phyloP scores from a whole-genome alignment of 2,888 invertebrate genomes.

The Leuctra nigra region DNA sequence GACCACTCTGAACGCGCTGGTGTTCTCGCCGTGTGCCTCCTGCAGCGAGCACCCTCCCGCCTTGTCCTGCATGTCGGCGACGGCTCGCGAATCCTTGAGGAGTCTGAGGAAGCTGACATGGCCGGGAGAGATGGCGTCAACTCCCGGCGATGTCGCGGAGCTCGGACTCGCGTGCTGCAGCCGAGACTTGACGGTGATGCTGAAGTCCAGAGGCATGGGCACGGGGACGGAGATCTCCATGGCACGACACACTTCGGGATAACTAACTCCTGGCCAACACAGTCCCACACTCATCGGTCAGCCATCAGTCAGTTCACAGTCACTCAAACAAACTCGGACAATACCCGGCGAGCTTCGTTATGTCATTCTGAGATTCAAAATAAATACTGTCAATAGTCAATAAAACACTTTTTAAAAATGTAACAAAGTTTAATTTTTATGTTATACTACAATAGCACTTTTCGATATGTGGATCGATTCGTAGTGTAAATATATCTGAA shows the following conservation, averaged over 20 bases:
- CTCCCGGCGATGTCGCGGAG: conserved; percentile 15
- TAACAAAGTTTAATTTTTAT: too few relatives aligned
- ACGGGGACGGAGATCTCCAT: conserved; percentile 28
- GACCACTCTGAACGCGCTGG: conserved; percentile 59
- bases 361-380: too few relatives aligned
- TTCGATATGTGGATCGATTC: too few relatives aligned
- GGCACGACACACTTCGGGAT: not conserved
- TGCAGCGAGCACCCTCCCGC: not conserved
- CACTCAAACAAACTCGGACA: too few relatives aligned
- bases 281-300: too few relatives aligned
- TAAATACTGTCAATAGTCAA: too few relatives aligned
- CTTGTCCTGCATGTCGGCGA: not conserved
- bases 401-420: too few relatives aligned
- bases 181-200: conserved; percentile 41
- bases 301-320: too few relatives aligned
- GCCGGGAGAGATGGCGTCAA: conserved; percentile 22
- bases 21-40: not conserved
- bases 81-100: conserved; percentile 20
- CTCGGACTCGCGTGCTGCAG: conserved; percentile 36
- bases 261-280: too few relatives aligned
- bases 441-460: too few relatives aligned
- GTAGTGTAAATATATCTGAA: too few relatives aligned
- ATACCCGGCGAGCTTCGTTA: too few relatives aligned
- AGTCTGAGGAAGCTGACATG: conserved; percentile 25
- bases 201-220: conserved; percentile 56